phyloP scores from a whole-genome alignment of 2,888 invertebrate species.

The Yponomeuta cagnagella region DNA sequence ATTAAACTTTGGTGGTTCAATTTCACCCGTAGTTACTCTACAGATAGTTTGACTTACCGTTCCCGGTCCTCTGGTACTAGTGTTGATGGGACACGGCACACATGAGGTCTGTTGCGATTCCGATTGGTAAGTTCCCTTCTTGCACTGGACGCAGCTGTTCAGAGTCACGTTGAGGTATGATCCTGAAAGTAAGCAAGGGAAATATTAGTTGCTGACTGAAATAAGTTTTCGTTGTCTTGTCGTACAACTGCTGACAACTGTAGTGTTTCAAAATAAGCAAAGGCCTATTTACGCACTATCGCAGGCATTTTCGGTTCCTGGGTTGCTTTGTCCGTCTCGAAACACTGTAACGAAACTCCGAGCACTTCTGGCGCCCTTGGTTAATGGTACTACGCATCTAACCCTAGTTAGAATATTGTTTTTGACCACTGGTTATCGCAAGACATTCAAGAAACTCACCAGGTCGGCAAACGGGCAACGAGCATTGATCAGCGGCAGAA shows the following conservation, averaged over 20 bases:
- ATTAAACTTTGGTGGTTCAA: no score
- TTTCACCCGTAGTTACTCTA: no score
- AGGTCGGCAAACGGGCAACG: constrained; percentile 89
- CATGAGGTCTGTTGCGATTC: constrained; percentile 92
- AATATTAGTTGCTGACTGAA: background rate
- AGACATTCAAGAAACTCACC: constrained; percentile 48
- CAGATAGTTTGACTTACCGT: constrained; percentile 77
- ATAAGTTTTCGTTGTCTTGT: no score
- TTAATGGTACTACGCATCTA: no score
- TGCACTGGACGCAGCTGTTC: constrained; percentile 91
- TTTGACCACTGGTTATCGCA: background rate
- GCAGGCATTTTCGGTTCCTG: no score
- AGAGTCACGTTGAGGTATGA: constrained; percentile 90
- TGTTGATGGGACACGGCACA: constrained; percentile 91
- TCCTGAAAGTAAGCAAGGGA: constrained; percentile 55
- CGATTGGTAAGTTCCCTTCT: constrained; percentile 92
- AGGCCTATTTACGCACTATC: no score
- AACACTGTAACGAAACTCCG: no score
- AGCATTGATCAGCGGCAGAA: constrained; percentile 91
- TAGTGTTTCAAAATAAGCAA: no score
- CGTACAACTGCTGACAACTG: no score
- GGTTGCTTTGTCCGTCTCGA: no score
- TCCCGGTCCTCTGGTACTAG: constrained; percentile 88
- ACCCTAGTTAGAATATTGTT: background rate
- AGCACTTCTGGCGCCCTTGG: no score